phyloP scores from a whole-genome alignment of 2,888 invertebrate species.

The Pollenia angustigena region DNA sequence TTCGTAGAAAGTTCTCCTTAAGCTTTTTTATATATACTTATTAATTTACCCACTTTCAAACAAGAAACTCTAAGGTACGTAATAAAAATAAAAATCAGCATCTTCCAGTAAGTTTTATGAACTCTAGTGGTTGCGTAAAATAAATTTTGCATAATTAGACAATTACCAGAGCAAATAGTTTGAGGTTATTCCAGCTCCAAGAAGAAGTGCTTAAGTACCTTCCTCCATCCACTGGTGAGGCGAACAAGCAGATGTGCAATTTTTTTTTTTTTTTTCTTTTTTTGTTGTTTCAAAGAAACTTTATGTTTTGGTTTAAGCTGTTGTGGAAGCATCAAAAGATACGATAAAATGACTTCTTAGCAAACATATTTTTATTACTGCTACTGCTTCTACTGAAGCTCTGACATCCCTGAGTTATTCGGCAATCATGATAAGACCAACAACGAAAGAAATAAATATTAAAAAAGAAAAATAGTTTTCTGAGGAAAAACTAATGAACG shows the following conservation, averaged over 20 bases:
- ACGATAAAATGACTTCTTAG: constrained; percentile 53
- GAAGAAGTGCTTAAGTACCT: constrained; percentile 28
- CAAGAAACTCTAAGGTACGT: neutral
- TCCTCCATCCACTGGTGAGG: constrained; percentile 12
- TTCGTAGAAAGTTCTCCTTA: neutral
- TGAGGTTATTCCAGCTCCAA: constrained; percentile 66
- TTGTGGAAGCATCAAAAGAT: constrained; percentile 45
- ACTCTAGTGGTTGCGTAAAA: constrained; percentile 73
- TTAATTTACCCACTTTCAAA: constrained; percentile 44
- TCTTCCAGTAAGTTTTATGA: constrained; percentile 65
- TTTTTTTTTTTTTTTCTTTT: neutral
- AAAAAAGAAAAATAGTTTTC: constrained; percentile 43
- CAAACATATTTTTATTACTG: constrained; percentile 56
- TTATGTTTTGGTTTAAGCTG: constrained; percentile 35
- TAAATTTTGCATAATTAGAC: constrained; percentile 79
- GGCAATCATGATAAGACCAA: constrained; percentile 57
- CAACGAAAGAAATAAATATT: neutral
- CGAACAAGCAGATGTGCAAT: constrained; percentile 41
- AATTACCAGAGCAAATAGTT: constrained; percentile 77
- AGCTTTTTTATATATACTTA: constrained; percentile 13
- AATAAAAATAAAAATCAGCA: constrained; percentile 11
- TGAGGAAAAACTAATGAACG: constrained; percentile 52
- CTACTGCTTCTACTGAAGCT: neutral
- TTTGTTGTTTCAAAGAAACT: constrained; percentile 47
- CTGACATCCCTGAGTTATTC: constrained; percentile 30